phyloP scores from a whole-genome alignment of 2,888 invertebrate species.

The Atrina japonica region DNA sequence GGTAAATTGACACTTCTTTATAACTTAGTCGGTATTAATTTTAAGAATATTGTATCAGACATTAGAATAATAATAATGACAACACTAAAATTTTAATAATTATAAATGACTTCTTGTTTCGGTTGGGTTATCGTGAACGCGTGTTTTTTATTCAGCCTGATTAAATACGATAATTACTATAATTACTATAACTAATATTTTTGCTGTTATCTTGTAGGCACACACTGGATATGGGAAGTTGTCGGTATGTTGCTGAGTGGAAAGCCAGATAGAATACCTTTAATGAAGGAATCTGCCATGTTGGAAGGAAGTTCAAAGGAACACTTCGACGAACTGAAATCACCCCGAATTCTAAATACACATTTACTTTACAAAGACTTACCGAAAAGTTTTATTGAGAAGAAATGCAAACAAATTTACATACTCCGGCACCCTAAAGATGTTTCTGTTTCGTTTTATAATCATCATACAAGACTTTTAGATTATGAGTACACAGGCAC shows the following conservation, averaged over 20 bases:
- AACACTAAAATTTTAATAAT: no score
- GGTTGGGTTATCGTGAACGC: no score
- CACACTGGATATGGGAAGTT: constrained; percentile 53
- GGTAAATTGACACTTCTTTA: constrained; percentile 27
- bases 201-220: no score
- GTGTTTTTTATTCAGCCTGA: no score
- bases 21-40: no score
- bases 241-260: constrained; percentile 40
- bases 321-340: constrained; percentile 37
- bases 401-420: constrained; percentile 41
- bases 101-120: no score
- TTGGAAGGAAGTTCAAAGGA: constrained; percentile 38
- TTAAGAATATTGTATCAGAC: no score
- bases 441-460: constrained; percentile 46
- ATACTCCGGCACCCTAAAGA: constrained; percentile 43
- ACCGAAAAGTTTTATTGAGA: constrained; percentile 28
- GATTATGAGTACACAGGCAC: constrained; percentile 43
- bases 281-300: constrained; percentile 45
- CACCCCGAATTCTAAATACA: constrained; percentile 42
- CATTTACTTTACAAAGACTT: constrained; percentile 37
- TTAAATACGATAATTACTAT: no score
- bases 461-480: constrained; percentile 41
- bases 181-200: no score
- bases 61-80: no score
- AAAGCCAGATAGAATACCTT: constrained; percentile 26